phyloP scores from a whole-genome alignment of 2,888 invertebrate genomes.

The Lissonota sp. region DNA sequence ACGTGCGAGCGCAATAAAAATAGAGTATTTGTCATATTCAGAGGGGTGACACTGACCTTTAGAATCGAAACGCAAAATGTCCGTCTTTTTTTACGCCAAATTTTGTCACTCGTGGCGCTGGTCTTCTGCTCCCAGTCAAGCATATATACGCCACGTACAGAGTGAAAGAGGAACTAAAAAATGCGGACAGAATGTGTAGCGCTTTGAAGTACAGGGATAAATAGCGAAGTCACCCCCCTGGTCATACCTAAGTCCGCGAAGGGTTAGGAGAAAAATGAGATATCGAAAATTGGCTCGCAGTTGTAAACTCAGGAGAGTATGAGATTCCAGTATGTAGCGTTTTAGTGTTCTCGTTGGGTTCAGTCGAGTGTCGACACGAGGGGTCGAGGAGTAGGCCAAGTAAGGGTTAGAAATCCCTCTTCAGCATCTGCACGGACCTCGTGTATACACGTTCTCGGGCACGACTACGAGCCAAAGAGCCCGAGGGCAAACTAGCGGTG shows the following conservation, averaged over 20 bases:
- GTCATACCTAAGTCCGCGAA: not conserved
- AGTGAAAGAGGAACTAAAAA: no score
- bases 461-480: not conserved
- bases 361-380: slow-evolving; percentile 57
- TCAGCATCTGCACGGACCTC: slow-evolving; percentile 3
- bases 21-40: no score
- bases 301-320: not conserved
- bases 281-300: slow-evolving; percentile 36
- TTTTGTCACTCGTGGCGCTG: no score
- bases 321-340: slow-evolving; percentile 17
- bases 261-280: slow-evolving; percentile 24
- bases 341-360: slow-evolving; percentile 39
- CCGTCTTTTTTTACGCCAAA: no score
- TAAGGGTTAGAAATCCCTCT: slow-evolving; percentile 49
- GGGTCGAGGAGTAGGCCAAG: slow-evolving; percentile 33
- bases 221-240: no score
- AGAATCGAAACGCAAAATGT: no score
- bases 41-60: no score
- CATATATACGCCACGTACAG: no score
- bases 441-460: slow-evolving; percentile 5
- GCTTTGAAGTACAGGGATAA: no score
- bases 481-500: not conserved
- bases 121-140: no score
- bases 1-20: not conserved
- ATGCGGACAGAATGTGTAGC: no score